These are phyloP conservation scores for Ceyx margarethae DNA, from an alignment of 2,113 vertebrate species.

Conservation along the genomic window DNA sequence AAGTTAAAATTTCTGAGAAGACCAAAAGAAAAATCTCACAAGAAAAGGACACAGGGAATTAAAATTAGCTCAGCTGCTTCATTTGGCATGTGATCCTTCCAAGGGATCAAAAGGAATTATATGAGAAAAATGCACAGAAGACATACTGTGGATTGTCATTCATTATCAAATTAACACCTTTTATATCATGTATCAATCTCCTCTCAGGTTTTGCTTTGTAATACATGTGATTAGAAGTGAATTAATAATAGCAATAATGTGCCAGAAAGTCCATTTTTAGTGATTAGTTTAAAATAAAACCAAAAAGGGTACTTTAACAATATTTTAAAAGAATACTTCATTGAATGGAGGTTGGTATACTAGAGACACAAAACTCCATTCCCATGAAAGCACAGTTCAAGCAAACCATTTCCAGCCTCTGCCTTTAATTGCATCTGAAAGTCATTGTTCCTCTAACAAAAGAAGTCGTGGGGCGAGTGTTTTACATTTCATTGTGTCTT, in stretches of 20 bases:
- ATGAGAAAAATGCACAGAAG: constrained; percentile 12
- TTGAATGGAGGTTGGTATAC: neutral
- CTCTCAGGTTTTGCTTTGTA: constrained; percentile 12
- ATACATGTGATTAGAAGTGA: neutral
- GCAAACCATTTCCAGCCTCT: neutral
- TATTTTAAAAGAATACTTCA: neutral
- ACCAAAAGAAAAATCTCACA: neutral
- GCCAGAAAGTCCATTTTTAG: neutral
- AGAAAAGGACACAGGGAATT: neutral
- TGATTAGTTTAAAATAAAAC: neutral
- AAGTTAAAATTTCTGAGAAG: neutral
- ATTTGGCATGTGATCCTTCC: neutral
- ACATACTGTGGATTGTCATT: neutral
- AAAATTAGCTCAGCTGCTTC: constrained; percentile 19
- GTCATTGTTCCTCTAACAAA: constrained; percentile 27
- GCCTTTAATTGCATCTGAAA: constrained; percentile 11
- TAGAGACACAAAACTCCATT: neutral
- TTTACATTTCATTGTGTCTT: constrained; percentile 13
- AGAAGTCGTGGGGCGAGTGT: neutral
- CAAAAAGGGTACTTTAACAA: neutral
- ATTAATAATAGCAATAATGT: constrained; percentile 22
- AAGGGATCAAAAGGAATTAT: constrained; percentile 29
- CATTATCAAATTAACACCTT: constrained; percentile 22
- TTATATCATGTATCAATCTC: constrained; percentile 18
- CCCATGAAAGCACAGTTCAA: neutral